These are phyloP conservation scores for Acipenser ruthenus DNA, from an alignment of 2,797 vertebrate species.

Conservation along the genomic window DNA sequence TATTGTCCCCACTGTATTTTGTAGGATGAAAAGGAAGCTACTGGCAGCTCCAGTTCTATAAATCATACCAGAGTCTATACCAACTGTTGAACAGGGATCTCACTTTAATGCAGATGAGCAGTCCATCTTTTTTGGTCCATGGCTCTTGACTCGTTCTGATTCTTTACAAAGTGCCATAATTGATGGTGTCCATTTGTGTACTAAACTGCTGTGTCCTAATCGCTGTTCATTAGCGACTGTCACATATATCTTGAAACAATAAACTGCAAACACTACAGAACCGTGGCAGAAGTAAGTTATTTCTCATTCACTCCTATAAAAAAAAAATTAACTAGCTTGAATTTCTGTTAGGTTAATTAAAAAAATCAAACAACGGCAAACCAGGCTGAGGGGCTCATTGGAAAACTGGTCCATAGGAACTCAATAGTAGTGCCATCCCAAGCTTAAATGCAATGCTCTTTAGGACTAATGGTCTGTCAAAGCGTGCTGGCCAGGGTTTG, in stretches of 20 bases:
- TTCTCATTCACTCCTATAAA: constrained; percentile 26
- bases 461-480: not conserved
- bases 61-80: constrained; percentile 36
- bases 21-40: constrained; percentile 18
- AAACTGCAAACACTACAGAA: constrained; percentile 23
- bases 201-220: constrained; percentile 35
- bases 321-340: too few species aligned
- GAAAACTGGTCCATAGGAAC: too few species aligned
- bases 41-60: constrained; percentile 34
- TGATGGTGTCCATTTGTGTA: constrained; percentile 24
- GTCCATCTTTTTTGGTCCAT: constrained; percentile 26
- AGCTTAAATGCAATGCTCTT: not conserved
- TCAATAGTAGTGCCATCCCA: not conserved
- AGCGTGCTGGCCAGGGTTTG: not conserved
- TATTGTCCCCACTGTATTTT: not conserved
- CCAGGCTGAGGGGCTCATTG: too few species aligned
- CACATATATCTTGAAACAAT: constrained; percentile 26
- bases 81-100: constrained; percentile 34
- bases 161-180: constrained; percentile 31
- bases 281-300: constrained; percentile 32
- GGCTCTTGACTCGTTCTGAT: constrained; percentile 32
- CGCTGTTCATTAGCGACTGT: constrained; percentile 30
- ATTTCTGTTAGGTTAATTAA: too few species aligned
- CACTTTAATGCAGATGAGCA: constrained; percentile 29
- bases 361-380: not conserved